A percentile compares a stretch with the other conserved stretches of the same genome.
Conservation (phyloP, 2,113 vertebrate genomes). For the Thymallus thymallus region DNA sequence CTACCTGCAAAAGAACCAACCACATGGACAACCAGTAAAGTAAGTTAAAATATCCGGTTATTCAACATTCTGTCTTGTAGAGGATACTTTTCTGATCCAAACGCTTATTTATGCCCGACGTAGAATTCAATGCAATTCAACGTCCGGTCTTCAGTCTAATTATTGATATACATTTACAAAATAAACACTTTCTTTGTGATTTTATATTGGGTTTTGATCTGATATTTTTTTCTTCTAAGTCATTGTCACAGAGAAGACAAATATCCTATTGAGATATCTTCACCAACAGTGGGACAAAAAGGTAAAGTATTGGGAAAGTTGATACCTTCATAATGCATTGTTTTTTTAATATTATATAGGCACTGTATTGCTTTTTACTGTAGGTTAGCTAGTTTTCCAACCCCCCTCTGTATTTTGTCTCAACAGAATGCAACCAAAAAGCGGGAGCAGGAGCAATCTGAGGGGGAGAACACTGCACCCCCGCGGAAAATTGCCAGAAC, state of each 20-base stretch:
- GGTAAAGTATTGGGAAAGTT: conserved; percentile 62
- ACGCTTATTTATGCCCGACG: too few species aligned
- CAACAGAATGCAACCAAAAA: conserved; percentile 89
- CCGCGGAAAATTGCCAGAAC: conserved; percentile 87
- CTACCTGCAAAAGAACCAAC: too few species aligned
- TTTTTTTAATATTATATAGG: not conserved
- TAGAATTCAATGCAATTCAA: too few species aligned
- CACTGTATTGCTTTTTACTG: not conserved
- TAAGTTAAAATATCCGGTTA: too few species aligned
- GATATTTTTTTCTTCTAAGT: conserved; percentile 69
- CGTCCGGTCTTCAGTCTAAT: too few species aligned
- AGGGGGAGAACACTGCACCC: conserved; percentile 81
- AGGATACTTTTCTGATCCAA: too few species aligned
- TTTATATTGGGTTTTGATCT: not conserved
- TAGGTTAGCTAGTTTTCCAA: not conserved
- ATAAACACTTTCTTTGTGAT: not conserved
- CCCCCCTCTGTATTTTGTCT: conserved; percentile 11
- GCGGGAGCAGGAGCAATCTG: conserved; percentile 87
- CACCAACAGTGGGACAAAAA: conserved; percentile 98
- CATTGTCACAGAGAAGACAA: conserved; percentile 97
- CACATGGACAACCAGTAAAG: too few species aligned
- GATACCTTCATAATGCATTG: not conserved
- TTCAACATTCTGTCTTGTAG: too few species aligned
- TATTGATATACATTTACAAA: too few species aligned
- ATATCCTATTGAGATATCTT: conserved; percentile 91